Base-by-base conservation (phyloP, 2,113 vertebrate species). In the Mormyrus iriodes region DNA sequence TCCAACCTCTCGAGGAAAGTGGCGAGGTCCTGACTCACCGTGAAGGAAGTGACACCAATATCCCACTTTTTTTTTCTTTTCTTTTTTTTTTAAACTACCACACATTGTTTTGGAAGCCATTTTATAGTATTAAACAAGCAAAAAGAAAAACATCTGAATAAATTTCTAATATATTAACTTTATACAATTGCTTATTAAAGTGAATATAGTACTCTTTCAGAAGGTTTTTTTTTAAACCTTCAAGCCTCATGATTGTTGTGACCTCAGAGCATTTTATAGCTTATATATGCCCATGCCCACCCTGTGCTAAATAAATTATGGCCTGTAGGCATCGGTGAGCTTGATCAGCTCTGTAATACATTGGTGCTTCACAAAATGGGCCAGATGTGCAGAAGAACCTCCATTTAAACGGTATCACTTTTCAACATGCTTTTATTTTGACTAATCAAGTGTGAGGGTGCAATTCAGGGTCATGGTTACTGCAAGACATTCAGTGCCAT, bases 351-450 rank as follows among this genome's bases (percentile, higher is more conserved):
- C 46, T 49, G 46, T 85, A 24, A 51, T 49, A 49, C 51, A 2
- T 48, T 27, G 35, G 69, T 76, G 35, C 44, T 51, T 85, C 83
- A 51, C 48, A 17, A 85, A 85, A 85, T 85, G 46, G n/a, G 42
- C 35, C 19, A 42, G 5, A 19, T 42, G 35, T 42, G 48, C 46
- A 85, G 24, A 85, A 85, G 21, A 49, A 48, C 83, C 83, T n/a
- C 73, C 73, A 79, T 79, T 79, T 79, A 42, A 79, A 42, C 48
- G 5, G 3, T 84, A 3, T 51, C 83, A 48, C 24, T 48, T 85
- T 85, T 85, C 48, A 85, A 19, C 13, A 85, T 85, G 83, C 83
- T 48, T 85, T 85, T 85, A 85, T 51, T 85, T 48, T 4, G 46
- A 85, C 5, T 85, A 85, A 48, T 85, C 24, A 51, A 85, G 27